Percentiles rank a stretch among this genome's conserved stretches.
phyloP scores from a whole-genome alignment of 2,797 vertebrate genomes.

The Peromyscus nudipes region DNA sequence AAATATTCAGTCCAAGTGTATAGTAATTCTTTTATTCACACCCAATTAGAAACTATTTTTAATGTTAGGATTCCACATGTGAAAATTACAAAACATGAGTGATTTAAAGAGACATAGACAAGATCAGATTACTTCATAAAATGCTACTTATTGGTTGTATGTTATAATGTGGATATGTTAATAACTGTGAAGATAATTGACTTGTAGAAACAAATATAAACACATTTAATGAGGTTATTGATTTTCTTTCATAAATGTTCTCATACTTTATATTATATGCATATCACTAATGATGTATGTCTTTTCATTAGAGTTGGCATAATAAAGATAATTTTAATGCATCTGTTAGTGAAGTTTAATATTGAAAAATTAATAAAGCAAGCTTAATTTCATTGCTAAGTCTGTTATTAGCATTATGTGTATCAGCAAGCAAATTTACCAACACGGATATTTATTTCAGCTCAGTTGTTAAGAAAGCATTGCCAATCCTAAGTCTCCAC shows the following conservation, averaged over 20 bases:
- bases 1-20: slow-evolving; percentile 27
- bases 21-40: background rate
- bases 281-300: slow-evolving; percentile 81
- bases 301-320: slow-evolving; percentile 80
- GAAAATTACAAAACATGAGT: slow-evolving; percentile 44
- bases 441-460: slow-evolving; percentile 46
- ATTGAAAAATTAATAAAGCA: slow-evolving; percentile 83
- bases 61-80: slow-evolving; percentile 33
- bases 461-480: slow-evolving; percentile 51
- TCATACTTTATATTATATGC: slow-evolving; percentile 65
- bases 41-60: slow-evolving; percentile 49
- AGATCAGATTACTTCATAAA: slow-evolving; percentile 49
- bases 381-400: slow-evolving; percentile 76
- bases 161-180: slow-evolving; percentile 64
- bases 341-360: slow-evolving; percentile 83
- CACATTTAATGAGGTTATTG: slow-evolving; percentile 74
- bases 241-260: slow-evolving; percentile 76
- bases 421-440: slow-evolving; percentile 77
- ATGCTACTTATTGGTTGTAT: slow-evolving; percentile 30
- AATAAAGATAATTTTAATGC: slow-evolving; percentile 83
- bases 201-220: slow-evolving; percentile 75
- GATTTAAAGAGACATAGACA: slow-evolving; percentile 57
- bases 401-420: slow-evolving; percentile 75
- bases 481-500: background rate
- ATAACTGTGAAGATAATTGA: slow-evolving; percentile 75